Evolutionary conservation across 2,113 vertebrate species (phyloP).

Genomic region (Salminus brasiliensis): DNA sequence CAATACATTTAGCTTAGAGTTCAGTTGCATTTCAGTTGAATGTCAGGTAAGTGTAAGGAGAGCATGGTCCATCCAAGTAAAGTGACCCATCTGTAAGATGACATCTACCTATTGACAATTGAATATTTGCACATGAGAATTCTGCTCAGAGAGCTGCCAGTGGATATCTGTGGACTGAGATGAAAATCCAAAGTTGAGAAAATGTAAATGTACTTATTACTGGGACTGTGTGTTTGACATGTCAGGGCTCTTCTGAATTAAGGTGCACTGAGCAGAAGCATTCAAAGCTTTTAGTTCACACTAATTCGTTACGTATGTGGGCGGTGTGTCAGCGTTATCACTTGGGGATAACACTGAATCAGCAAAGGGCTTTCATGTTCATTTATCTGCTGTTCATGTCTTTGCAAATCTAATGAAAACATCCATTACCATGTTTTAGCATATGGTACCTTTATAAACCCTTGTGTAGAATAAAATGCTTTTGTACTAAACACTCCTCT

Average conservation of each 20-base stretch:
- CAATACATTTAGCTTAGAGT: no score
- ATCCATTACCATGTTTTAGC: background rate
- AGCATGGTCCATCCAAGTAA: no score
- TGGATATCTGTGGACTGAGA: slow-evolving; percentile 12
- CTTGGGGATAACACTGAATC: background rate
- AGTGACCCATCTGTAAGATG: background rate
- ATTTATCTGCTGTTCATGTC: no score
- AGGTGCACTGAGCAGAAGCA: background rate
- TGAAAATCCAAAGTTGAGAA: background rate
- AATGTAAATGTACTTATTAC: background rate
- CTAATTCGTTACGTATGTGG: background rate
- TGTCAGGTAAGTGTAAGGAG: no score
- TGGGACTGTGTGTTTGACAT: background rate
- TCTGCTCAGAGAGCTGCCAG: slow-evolving; percentile 8
- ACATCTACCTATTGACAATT: background rate
- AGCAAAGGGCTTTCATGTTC: background rate
- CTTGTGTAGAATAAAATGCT: background rate
- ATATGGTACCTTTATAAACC: background rate
- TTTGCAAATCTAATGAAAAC: background rate
- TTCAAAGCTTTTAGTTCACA: background rate
- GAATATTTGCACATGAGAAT: slow-evolving; percentile 5
- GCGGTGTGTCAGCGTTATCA: background rate
- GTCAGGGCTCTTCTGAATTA: no score
- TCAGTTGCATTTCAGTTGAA: no score
- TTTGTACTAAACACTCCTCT: background rate